These are phyloP conservation scores for Pocillopora meandrina DNA, from an alignment of 92 coral and sea anemone genomes.

Conservation along the genomic window DNA sequence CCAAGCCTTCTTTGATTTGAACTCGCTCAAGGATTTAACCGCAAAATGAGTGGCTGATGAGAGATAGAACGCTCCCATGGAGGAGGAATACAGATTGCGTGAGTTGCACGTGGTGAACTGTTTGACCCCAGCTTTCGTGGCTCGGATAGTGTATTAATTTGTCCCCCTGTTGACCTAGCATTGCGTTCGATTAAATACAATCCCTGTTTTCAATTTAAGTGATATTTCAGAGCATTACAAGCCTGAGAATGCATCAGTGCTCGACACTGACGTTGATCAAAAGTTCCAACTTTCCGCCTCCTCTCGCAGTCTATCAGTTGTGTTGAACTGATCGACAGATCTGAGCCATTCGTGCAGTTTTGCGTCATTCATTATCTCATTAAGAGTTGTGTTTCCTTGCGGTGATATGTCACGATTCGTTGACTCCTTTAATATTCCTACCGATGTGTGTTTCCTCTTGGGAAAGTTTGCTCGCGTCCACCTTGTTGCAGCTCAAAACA, in stretches of 20 bases:
- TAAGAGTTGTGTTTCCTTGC: background rate
- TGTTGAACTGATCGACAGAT: conserved; percentile 19
- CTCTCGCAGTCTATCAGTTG: background rate
- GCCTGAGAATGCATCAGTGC: background rate
- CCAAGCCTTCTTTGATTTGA: background rate
- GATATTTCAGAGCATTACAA: background rate
- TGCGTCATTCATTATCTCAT: background rate
- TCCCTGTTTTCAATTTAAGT: conserved; percentile 20
- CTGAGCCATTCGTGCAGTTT: background rate
- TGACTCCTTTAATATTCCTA: background rate
- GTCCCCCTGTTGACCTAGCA: conserved; percentile 26
- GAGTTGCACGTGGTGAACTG: conserved; percentile 29
- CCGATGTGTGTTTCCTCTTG: background rate
- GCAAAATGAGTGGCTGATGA: conserved; percentile 5
- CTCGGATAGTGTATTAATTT: background rate
- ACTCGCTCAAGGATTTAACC: background rate
- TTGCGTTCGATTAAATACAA: background rate
- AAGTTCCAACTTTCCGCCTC: background rate
- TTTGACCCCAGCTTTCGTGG: conserved; percentile 12
- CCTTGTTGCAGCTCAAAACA: background rate
- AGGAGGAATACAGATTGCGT: conserved; percentile 19
- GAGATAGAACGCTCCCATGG: conserved; percentile 22
- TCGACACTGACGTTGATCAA: background rate
- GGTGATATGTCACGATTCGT: conserved; percentile 6
- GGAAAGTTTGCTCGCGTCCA: background rate